Base-by-base conservation (phyloP, 2,797 vertebrate genomes). In the Sebastes vulpes region DNA sequence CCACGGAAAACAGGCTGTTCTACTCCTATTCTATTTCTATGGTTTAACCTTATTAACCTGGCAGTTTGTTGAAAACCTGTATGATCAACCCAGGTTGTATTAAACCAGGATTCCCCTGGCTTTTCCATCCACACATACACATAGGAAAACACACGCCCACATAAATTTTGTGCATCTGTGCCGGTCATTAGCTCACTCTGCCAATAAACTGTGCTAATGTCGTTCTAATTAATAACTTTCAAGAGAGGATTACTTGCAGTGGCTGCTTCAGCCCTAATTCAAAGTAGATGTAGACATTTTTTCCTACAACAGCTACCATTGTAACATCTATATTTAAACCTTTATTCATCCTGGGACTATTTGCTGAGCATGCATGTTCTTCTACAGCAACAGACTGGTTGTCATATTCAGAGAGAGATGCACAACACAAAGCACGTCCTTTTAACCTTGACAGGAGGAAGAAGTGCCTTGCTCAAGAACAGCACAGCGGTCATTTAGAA, bases 191-290 rank as follows among this genome's bases (percentile, higher is more conserved):
- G 65, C 74, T 82, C 77, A 65, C 65, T 69, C 83, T 71, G 86
- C 84, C 87, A 86, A 74, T 84, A 89, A 87, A 90, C 87, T 69
- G 77, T 81, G 73, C 81, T 88, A 89, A 89, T 92, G 89, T 78
- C 73, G 68, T 85, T 83, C 77, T 71, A 81, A 88, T 91, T 81
- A 86, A 83, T 83, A 77, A 83, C 72, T 88, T 86, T 83, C n/a
- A 77, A 72, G 63, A 84, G 50, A 64, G 79, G 68, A 80, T 85
- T 85, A 82, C 78, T 83, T 71, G 35, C 63, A 42, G 67, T 58
- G 61, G 77, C 80, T 77, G 75, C 75, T 70, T 26, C 60, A 48
- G 85, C 38, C n/a, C 35, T 60, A 83, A 84, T 75, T 72, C 35
- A 77, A 75, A 42, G 77, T 69, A 54, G 26, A 89, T 75, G 74